phyloP scores from a whole-genome alignment of 2,113 vertebrate genomes.

The Sarotherodon lohbergeri region DNA sequence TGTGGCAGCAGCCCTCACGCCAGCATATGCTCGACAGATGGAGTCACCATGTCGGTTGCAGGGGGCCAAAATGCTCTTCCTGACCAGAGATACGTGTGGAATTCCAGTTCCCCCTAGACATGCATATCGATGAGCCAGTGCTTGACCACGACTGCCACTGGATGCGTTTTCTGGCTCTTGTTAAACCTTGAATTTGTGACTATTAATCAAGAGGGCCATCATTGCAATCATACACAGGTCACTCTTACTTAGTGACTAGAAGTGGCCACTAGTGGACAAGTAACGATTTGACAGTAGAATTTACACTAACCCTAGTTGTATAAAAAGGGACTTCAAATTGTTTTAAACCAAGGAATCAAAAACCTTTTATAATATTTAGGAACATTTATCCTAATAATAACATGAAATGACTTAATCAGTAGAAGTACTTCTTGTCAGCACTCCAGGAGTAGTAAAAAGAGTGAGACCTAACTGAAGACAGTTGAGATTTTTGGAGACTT shows the following conservation, averaged over 20 bases:
- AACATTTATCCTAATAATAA: not conserved
- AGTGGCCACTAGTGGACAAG: not conserved
- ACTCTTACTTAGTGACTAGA: not conserved
- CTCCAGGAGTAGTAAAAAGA: not conserved
- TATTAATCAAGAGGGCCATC: slow-evolving; percentile 18
- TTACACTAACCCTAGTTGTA: not conserved
- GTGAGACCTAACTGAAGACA: not conserved
- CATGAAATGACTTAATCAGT: not conserved
- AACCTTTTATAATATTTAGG: not conserved
- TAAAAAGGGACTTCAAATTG: not conserved
- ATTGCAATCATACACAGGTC: not conserved
- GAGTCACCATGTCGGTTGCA: slow-evolving; percentile 52
- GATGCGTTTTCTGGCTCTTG: not conserved
- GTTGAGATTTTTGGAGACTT: not conserved
- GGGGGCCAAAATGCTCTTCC: slow-evolving; percentile 42
- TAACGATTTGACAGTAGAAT: not conserved
- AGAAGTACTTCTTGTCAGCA: not conserved
- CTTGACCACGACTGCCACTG: slow-evolving; percentile 4
- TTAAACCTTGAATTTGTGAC: not conserved
- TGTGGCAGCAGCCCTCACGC: slow-evolving; percentile 39
- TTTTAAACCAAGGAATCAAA: not conserved
- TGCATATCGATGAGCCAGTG: slow-evolving; percentile 5
- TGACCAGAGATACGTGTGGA: slow-evolving; percentile 47
- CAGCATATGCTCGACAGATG: slow-evolving; percentile 53
- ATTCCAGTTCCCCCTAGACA: slow-evolving; percentile 18